Evolutionary conservation across 2,797 vertebrate species (phyloP), one percentile per base, ranked within the genome.

Genomic region (Galaxias olidus): DNA sequence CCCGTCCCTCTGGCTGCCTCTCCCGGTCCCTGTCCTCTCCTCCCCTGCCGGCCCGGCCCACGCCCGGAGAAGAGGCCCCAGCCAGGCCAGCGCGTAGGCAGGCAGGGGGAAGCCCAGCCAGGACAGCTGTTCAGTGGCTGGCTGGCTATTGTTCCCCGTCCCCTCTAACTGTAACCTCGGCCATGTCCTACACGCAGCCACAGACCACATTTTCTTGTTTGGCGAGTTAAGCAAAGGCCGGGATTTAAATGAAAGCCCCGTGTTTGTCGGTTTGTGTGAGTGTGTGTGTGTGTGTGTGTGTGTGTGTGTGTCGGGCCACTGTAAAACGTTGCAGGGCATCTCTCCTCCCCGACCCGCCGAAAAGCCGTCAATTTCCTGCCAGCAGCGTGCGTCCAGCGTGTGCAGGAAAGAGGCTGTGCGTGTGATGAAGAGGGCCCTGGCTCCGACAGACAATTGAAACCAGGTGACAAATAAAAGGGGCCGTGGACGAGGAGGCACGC

Each of bases 401-500:
- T 87, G 83, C 51, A 80, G 69, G 53, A 68, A 65, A 59, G 44
- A 42, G 15, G 19, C 46, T 63, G 82, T 75, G 84, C 79, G 77
- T 88, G 88, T 86, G 84, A 83, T 86, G 85, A 86, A 88, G 71
- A 50, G 56, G 77, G 71, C 75, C 75, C 77, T 68, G 76, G 83
- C 84, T 81, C 73, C 73, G 63, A 79, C 66, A 74, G 76, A 88
- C 68, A 81, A 90, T 90, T 90, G 86, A 75, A 91, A 91, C 83
- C 91, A 91, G 88, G 91, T 91, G 90, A 91, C 89, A 90, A 88
- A 90, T 90, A 89, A 89, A 85, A 86, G 72, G 83, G 4, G 55
- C 43, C 65, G 59, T 8, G 78, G 79, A 86, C 85, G 75, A 83
- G 84, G 76, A 75, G 75, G 85, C 79, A 75, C 61, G 82, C 85